Percentiles rank a stretch among this genome's conserved stretches.
phyloP scores from a whole-genome alignment of 2,113 vertebrate genomes.

The Oncorhynchus clarkii region DNA sequence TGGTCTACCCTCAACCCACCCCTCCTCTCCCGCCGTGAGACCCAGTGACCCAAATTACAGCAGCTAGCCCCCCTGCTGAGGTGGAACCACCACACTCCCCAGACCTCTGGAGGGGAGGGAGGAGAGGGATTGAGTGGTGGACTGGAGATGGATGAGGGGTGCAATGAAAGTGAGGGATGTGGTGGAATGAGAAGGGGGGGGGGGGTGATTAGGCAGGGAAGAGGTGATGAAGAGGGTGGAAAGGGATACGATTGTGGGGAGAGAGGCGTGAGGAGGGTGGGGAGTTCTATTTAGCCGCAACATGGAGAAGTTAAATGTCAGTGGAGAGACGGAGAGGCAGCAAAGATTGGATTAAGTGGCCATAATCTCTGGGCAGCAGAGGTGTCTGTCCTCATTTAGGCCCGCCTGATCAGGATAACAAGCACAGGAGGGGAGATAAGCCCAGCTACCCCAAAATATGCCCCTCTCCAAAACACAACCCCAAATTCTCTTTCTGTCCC shows the following conservation, averaged over 20 bases:
- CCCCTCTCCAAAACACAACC: not conserved
- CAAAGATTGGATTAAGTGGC: slow-evolving; percentile 39
- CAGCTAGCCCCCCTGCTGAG: no score
- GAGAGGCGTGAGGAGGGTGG: not conserved
- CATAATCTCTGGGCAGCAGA: slow-evolving; percentile 20
- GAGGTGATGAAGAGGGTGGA: not conserved
- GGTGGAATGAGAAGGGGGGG: not conserved
- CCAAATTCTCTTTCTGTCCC: not conserved
- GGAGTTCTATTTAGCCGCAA: not conserved
- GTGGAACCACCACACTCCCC: not conserved
- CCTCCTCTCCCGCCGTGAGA: no score
- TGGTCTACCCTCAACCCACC: no score
- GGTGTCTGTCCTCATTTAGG: slow-evolving; percentile 35
- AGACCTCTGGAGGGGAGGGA: no score
- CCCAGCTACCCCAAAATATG: not conserved
- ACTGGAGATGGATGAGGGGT: not conserved
- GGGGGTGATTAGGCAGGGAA: no score
- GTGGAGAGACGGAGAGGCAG: slow-evolving; percentile 25
- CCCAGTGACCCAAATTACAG: no score
- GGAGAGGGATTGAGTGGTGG: no score
- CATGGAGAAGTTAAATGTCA: slow-evolving; percentile 28
- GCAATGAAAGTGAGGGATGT: not conserved
- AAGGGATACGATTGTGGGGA: not conserved
- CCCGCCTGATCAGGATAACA: slow-evolving; percentile 16
- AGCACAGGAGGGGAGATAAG: not conserved